Evolutionary conservation across 2,888 invertebrate species (phyloP).

Genomic region (Drosophila mettleri): DNA sequence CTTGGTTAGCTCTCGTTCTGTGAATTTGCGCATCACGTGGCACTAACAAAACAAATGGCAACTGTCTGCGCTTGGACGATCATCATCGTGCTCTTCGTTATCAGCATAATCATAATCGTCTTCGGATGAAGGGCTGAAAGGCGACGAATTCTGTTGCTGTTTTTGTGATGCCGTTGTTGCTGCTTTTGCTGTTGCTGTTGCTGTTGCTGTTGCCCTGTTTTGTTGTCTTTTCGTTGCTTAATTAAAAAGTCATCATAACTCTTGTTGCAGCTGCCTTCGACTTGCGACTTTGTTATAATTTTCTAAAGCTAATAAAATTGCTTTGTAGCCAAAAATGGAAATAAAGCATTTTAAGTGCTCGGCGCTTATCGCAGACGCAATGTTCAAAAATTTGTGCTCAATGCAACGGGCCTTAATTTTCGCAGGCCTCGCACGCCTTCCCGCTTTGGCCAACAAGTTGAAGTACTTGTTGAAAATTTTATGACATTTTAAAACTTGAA

Average conservation of each 20-base stretch:
- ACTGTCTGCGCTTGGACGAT: conserved; percentile 52
- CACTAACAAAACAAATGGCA: conserved; percentile 62
- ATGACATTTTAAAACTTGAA: conserved; percentile 75
- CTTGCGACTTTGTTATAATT: conserved; percentile 74
- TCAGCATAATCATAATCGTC: conserved; percentile 30
- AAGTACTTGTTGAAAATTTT: conserved; percentile 79
- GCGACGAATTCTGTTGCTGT: conserved; percentile 48
- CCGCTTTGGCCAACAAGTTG: conserved; percentile 39
- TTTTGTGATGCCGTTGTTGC: conserved; percentile 17
- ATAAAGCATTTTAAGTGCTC: conserved; percentile 78
- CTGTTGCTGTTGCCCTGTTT: conserved; percentile 35
- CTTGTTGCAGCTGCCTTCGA: conserved; percentile 71
- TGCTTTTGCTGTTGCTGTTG: conserved; percentile 26
- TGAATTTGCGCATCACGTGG: conserved; percentile 76
- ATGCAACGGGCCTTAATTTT: conserved; percentile 27
- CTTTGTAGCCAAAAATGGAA: conserved; percentile 73
- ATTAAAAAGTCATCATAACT: conserved; percentile 80
- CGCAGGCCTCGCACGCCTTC: neutral
- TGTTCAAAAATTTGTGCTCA: conserved; percentile 61
- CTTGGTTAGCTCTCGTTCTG: conserved; percentile 64
- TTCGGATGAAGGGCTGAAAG: conserved; percentile 28
- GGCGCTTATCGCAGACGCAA: conserved; percentile 70
- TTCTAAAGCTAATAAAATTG: conserved; percentile 80
- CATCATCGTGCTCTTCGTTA: conserved; percentile 24
- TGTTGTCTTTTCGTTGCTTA: conserved; percentile 67